phyloP scores from a whole-genome alignment of 2,113 vertebrate genomes.

The Crotophaga sulcirostris region DNA sequence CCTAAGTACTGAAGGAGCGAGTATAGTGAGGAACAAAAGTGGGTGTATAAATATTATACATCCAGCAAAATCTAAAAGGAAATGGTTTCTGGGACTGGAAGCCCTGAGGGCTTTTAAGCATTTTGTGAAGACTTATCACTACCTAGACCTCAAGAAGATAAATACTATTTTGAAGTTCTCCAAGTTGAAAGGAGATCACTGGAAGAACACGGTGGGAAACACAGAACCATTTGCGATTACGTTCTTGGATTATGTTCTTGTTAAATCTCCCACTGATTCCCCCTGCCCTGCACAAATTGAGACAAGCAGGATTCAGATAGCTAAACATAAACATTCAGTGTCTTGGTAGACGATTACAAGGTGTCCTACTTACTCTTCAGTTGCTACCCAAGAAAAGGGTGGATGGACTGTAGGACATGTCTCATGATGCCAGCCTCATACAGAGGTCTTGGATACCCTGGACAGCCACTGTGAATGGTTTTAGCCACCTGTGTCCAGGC shows the following conservation, averaged over 20 bases:
- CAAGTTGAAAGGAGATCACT: neutral
- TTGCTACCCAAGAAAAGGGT: neutral
- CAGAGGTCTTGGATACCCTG: neutral
- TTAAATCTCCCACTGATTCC: neutral
- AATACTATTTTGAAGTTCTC: neutral
- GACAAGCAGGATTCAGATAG: neutral
- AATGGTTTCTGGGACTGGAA: neutral
- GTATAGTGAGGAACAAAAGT: too few species aligned
- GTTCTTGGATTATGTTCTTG: neutral
- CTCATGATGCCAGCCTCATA: neutral
- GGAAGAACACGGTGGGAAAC: neutral
- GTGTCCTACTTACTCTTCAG: neutral
- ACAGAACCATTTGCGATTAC: neutral
- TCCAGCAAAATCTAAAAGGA: neutral
- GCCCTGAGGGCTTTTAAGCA: neutral
- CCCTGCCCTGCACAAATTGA: neutral
- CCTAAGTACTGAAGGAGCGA: too few species aligned
- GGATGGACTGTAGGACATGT: neutral
- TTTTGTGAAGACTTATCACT: neutral
- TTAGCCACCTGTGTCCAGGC: neutral
- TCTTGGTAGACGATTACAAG: neutral
- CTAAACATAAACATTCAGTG: neutral
- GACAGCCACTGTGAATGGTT: neutral
- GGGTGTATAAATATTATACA: neutral
- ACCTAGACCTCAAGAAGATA: neutral